Conservation (phyloP, 2,113 vertebrate species). For the Philantomba maxwellii region DNA sequence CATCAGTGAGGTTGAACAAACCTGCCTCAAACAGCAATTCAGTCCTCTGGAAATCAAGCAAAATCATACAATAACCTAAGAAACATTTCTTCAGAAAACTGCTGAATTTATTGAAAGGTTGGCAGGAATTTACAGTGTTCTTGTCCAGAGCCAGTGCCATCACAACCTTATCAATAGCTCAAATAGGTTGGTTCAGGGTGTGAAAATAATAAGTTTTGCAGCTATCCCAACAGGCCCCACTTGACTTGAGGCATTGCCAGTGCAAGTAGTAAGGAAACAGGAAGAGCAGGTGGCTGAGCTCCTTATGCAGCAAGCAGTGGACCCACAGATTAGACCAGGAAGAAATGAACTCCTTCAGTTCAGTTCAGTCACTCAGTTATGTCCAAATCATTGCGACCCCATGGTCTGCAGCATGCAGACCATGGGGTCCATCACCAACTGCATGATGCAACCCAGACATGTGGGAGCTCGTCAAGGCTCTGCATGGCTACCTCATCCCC, state of each 20-base stretch:
- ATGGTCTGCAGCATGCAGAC: neutral
- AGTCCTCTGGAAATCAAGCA: neutral
- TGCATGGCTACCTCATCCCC: no score
- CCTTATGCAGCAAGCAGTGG: neutral
- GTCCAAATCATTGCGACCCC: accelerated
- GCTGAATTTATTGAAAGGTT: neutral
- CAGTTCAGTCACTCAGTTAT: neutral
- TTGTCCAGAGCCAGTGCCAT: neutral
- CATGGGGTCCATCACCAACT: neutral
- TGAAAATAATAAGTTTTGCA: neutral
- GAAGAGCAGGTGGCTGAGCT: neutral
- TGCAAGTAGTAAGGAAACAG: neutral
- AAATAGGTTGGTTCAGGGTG: neutral
- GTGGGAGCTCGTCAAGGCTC: no score
- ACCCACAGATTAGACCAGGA: neutral
- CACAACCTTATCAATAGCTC: neutral
- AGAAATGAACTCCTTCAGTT: neutral
- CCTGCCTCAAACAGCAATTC: neutral
- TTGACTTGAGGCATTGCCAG: neutral
- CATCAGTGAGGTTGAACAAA: neutral
- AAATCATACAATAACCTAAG: neutral
- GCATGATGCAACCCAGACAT: no score
- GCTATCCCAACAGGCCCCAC: neutral
- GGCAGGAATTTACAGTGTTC: neutral
- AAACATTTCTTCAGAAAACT: neutral